Evolutionary conservation across 2,888 invertebrate species (phyloP).

Genomic region (Monoplex corrugatus): DNA sequence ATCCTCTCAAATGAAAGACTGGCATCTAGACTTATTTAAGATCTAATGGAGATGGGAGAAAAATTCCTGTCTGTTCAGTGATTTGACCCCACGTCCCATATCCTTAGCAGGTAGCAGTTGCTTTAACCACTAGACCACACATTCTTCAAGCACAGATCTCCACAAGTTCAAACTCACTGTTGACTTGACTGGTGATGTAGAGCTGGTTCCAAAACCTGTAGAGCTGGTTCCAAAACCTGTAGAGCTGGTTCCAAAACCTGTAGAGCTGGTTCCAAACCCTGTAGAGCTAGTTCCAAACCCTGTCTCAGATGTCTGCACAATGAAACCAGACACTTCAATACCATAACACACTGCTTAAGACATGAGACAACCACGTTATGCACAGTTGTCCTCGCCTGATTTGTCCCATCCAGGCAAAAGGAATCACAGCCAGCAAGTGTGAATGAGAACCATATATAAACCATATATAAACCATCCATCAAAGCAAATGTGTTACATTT

Average conservation of each 20-base stretch:
- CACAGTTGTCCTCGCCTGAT: neutral
- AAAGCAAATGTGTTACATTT: too few species aligned
- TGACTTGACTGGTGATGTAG: constrained; percentile 32
- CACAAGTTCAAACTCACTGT: neutral
- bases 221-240: constrained; percentile 46
- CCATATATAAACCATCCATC: neutral
- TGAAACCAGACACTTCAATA: neutral
- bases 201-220: constrained; percentile 41
- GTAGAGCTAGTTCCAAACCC: too few species aligned
- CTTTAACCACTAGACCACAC: neutral
- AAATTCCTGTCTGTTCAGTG: neutral
- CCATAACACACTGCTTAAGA: too few species aligned
- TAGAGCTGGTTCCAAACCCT: constrained; percentile 46
- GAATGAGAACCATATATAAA: neutral
- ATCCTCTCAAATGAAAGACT: neutral
- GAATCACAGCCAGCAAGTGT: neutral
- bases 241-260: constrained; percentile 44
- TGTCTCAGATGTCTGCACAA: constrained; percentile 35
- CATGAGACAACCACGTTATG: too few species aligned
- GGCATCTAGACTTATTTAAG: neutral
- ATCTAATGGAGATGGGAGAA: neutral
- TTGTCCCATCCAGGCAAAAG: neutral
- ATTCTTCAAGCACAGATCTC: neutral
- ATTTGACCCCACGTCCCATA: too few species aligned
- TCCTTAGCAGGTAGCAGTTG: too few species aligned